These are phyloP conservation scores for Megalurothrips usitatus DNA, from an alignment of 2,888 invertebrate genomes.

Conservation along the genomic window DNA sequence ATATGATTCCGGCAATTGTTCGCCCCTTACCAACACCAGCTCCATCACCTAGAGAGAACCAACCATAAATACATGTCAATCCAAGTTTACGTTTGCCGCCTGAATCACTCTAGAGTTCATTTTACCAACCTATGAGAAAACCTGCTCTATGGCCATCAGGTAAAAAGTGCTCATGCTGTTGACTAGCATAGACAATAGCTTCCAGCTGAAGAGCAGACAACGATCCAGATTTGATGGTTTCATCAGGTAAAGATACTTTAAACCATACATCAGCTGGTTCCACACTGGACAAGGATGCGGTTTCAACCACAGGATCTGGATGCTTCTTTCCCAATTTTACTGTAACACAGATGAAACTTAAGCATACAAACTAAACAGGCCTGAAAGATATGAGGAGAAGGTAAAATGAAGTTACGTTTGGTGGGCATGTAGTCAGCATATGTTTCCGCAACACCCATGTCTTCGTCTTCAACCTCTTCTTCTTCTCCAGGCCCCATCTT, in stretches of 20 bases:
- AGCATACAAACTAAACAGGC: not conserved
- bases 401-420: constrained; percentile 58
- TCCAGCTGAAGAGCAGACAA: constrained; percentile 96
- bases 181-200: constrained; percentile 94
- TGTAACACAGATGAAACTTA: constrained; percentile 45
- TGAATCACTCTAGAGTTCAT: no score
- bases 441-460: constrained; percentile 96
- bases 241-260: constrained; percentile 73
- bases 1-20: constrained; percentile 96
- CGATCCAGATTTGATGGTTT: constrained; percentile 75
- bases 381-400: not conserved
- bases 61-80: constrained; percentile 26
- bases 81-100: not conserved
- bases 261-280: constrained; percentile 93
- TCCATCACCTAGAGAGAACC: constrained; percentile 71
- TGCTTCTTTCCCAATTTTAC: constrained; percentile 92
- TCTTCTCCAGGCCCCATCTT: constrained; percentile 53
- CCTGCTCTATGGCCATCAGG: constrained; percentile 89
- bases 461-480: constrained; percentile 87
- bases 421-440: constrained; percentile 98
- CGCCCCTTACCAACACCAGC: constrained; percentile 97
- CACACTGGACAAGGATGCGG: constrained; percentile 93
- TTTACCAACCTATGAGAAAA: constrained; percentile 74
- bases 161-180: constrained; percentile 89
- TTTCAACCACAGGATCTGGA: constrained; percentile 98